Conservation (phyloP, 2,797 vertebrate species). For the Sebastes diploproa region DNA sequence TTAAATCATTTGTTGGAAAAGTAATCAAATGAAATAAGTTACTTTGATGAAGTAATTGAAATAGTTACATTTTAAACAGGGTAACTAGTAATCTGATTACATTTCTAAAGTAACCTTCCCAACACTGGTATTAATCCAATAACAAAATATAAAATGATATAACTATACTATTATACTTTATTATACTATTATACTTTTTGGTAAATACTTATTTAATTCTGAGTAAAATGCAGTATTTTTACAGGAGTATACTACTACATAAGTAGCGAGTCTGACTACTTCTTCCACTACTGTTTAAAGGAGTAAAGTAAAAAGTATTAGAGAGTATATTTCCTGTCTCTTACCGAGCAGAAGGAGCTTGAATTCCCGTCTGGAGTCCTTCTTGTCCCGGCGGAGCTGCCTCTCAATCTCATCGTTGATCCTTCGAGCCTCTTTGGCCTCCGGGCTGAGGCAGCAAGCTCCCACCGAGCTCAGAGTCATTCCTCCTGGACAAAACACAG, state of each 20-base stretch:
- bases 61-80: not conserved
- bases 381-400: conserved; percentile 92
- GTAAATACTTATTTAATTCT: no score
- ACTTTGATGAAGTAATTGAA: not conserved
- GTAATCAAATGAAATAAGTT: not conserved
- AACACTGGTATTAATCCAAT: not conserved
- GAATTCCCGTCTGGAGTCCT: conserved; percentile 88
- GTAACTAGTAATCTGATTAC: not conserved
- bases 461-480: conserved; percentile 91
- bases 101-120: not conserved
- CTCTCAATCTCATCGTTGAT: conserved; percentile 97
- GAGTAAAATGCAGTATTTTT: no score
- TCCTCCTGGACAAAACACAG: conserved; percentile 29
- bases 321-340: conserved; percentile 11
- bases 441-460: conserved; percentile 96
- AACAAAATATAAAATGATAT: no score
- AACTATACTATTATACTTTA: no score
- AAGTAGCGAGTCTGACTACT: not conserved
- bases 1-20: not conserved
- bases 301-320: no score
- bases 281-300: not conserved
- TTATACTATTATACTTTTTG: no score
- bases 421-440: conserved; percentile 94
- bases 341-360: conserved; percentile 93
- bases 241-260: no score